Evolutionary conservation across 1,140 invertebrate species (phyloP), one percentile per base, ranked within the genome.

Genomic region (Danaus melanippus): DNA sequence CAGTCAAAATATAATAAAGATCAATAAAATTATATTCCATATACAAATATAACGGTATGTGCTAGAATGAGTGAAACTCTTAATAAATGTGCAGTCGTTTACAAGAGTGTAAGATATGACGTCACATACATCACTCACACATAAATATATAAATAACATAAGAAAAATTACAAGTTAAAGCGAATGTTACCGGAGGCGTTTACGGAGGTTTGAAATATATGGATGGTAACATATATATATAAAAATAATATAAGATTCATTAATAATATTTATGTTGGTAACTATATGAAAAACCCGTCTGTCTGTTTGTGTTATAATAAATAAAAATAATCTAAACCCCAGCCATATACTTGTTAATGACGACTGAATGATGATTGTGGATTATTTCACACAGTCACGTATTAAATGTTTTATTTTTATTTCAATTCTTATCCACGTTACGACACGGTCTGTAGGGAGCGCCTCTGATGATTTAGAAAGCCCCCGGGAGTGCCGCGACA

Each of bases 71-170:
- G 21, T 32, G 21, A 32, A 32, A 32, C 21, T 32, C 64, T 67
- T 59, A 74, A 86, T 80, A 80, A 86, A 86, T 79, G 81, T 67
- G 66, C 63, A 67, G 57, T 80, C 83, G 83, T 86, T 86, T 84
- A 83, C 83, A 83, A 82, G 75, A 81, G 79, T 82, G 79, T 84
- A 86, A 86, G 83, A 84, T 86, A 84, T 86, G 83, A 84, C 83
- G 72, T 82, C 70, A 80, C 79, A 84, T 86, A 83, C 80, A 86
- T 86, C 83, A 86, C 80, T 86, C 80, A 83, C 79, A 72, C 82
- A 86, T 86, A 86, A 86, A 86, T 86, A 86, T 84, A 86, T 86
- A 86, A 86, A 86, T 86, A 86, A 86, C 83, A 75, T 71, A 84
- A 84, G 83, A 84, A 86, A 86, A 86, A 86, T 86, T 84, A 84